Conservation (phyloP, 2,797 vertebrate species). For the Parauchenoglanis punctatus region DNA sequence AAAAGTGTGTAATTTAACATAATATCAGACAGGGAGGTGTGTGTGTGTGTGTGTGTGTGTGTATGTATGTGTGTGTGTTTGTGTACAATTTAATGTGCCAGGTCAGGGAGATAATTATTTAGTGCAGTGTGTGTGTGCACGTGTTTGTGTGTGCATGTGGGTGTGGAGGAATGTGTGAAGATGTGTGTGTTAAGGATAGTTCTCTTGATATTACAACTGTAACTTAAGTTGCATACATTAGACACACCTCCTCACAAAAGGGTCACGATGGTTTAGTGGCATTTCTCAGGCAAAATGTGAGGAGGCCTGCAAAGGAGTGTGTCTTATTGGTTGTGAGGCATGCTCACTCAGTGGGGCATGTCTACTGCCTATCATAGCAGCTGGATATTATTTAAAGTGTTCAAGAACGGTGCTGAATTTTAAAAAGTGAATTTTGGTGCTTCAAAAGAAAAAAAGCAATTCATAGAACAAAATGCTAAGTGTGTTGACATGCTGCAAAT, state of each 20-base stretch:
- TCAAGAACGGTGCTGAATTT: conserved; percentile 24
- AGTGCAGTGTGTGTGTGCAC: conserved; percentile 17
- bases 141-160: conserved; percentile 1
- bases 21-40: conserved; percentile 45
- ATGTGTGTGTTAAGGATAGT: conserved; percentile 13
- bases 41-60: conserved; percentile 4
- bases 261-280: conserved; percentile 16
- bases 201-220: conserved; percentile 32
- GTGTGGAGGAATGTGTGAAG: conserved; percentile 1
- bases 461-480: background rate
- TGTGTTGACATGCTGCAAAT: background rate
- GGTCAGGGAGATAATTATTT: too few relatives aligned
- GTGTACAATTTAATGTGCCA: conserved; percentile 26
- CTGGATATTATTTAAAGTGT: conserved; percentile 40
- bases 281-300: conserved; percentile 42
- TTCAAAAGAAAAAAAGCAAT: background rate
- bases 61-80: conserved; percentile 24
- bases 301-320: conserved; percentile 10
- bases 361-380: conserved; percentile 15
- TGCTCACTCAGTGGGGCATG: conserved; percentile 14
- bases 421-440: background rate
- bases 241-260: conserved; percentile 34
- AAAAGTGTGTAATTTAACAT: conserved; percentile 31
- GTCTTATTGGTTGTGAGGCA: conserved; percentile 13
- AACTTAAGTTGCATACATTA: conserved; percentile 16